phyloP scores from a whole-genome alignment of 2,888 invertebrate species.

The Catocala sponsa region DNA sequence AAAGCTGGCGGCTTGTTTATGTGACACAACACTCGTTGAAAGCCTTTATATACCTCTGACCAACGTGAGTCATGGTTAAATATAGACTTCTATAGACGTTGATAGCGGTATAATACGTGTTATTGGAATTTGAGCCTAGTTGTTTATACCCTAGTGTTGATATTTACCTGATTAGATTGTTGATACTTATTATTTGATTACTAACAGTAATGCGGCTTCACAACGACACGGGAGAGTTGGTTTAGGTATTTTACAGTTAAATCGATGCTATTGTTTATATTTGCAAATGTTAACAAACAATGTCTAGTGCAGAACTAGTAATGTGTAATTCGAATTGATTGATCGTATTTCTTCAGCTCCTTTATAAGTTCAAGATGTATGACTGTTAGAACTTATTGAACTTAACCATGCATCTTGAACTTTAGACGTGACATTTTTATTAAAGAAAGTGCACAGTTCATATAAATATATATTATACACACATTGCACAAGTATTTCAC shows the following conservation, averaged over 20 bases:
- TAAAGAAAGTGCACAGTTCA: slow-evolving; percentile 2
- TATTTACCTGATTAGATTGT: neutral
- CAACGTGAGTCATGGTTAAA: slow-evolving; percentile 41
- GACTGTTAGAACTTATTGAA: too few relatives aligned
- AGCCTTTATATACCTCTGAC: slow-evolving; percentile 38
- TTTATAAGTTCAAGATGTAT: neutral
- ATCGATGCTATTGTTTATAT: too few relatives aligned
- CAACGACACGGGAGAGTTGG: slow-evolving; percentile 6
- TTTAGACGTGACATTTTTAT: neutral
- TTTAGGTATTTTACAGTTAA: neutral
- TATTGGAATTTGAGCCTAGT: slow-evolving; percentile 19
- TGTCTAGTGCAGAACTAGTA: too few relatives aligned
- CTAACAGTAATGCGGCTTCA: slow-evolving; percentile 24
- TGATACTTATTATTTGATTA: slow-evolving; percentile 26
- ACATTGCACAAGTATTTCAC: slow-evolving; percentile 44
- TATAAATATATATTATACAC: neutral
- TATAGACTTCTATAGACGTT: slow-evolving; percentile 16
- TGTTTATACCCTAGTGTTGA: neutral
- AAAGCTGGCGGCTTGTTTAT: slow-evolving; percentile 45
- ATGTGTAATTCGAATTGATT: neutral
- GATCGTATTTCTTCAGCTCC: neutral
- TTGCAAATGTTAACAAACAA: too few relatives aligned
- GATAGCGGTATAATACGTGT: slow-evolving; percentile 14
- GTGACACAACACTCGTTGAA: slow-evolving; percentile 31
- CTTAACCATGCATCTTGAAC: neutral